Conservation (phyloP, 2,888 invertebrate species). For the Oscheius myriophilus region DNA sequence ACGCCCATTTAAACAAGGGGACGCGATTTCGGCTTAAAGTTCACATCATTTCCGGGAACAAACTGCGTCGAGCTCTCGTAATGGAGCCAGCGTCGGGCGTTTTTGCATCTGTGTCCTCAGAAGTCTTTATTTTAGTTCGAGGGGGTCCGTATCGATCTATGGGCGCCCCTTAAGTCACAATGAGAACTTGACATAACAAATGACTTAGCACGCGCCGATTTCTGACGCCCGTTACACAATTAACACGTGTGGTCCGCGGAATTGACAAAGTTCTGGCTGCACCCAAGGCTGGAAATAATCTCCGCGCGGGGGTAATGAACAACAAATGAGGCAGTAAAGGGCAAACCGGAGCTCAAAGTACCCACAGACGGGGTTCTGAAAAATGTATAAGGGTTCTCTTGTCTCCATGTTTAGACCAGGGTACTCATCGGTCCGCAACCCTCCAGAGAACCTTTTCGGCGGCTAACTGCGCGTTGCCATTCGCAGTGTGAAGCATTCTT, state of each 20-base stretch:
- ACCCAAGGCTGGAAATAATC: too few species aligned
- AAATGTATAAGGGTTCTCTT: too few species aligned
- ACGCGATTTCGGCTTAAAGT: slow-evolving; percentile 1
- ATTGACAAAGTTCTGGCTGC: too few species aligned
- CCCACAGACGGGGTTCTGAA: too few species aligned
- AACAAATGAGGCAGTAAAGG: too few species aligned
- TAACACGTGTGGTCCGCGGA: too few species aligned
- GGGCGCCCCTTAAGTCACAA: slow-evolving; percentile 13
- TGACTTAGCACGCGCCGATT: slow-evolving; percentile 14
- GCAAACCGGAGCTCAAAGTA: too few species aligned
- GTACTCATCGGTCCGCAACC: neutral
- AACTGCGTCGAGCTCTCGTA: neutral
- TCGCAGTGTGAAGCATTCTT: slow-evolving; percentile 27
- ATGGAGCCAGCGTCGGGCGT: slow-evolving; percentile 1
- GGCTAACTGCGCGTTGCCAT: slow-evolving; percentile 12
- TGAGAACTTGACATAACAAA: slow-evolving; percentile 22
- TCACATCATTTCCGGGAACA: slow-evolving; percentile 14
- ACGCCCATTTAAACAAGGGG: slow-evolving; percentile 1
- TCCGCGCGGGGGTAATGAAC: too few species aligned
- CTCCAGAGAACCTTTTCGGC: slow-evolving; percentile 29
- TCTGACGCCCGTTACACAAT: neutral
- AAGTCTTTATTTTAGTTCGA: neutral
- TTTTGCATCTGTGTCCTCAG: slow-evolving; percentile 24
- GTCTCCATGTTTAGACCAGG: too few species aligned
- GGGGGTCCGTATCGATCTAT: slow-evolving; percentile 20